Conservation (phyloP, 2,113 vertebrate genomes). For the Rhabdomys dilectus region DNA sequence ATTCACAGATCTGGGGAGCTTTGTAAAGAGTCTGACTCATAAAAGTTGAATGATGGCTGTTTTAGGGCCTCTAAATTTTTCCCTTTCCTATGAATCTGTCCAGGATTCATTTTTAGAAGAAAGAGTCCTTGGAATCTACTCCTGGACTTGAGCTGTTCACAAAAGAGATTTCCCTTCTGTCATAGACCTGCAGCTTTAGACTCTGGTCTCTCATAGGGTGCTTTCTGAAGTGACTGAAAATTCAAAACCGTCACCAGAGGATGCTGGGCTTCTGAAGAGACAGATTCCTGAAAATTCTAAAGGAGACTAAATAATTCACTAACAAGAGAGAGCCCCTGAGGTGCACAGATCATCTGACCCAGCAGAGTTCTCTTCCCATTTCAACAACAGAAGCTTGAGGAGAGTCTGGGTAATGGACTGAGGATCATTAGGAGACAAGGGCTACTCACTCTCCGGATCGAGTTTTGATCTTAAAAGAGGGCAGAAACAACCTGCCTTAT, state of each 20-base stretch:
- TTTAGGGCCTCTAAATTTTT: not conserved
- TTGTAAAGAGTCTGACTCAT: not conserved
- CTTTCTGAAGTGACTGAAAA: not conserved
- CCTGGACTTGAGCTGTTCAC: not conserved
- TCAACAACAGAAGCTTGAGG: not conserved
- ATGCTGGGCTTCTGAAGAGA: not conserved
- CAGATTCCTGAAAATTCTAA: not conserved
- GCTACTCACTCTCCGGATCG: not conserved
- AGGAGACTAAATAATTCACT: constrained; percentile 2
- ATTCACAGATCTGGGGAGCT: not conserved
- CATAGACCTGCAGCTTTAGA: not conserved
- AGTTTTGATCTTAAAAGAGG: constrained; percentile 37
- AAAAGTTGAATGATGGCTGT: not conserved
- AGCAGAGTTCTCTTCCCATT: not conserved
- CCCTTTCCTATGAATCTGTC: not conserved
- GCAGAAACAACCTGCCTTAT: not conserved
- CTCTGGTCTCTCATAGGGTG: not conserved
- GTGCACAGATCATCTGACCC: not conserved
- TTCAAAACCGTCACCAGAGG: not conserved
- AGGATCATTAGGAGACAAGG: not conserved
- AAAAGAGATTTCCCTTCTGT: not conserved
- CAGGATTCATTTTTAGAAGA: not conserved
- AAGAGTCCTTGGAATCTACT: not conserved
- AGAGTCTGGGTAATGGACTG: not conserved
- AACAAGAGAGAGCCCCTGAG: not conserved